Percentiles rank a stretch among this genome's conserved stretches.
Evolutionary conservation across 2,797 vertebrate genomes (phyloP).

Genomic region (Acrossocheilus fasciatus): DNA sequence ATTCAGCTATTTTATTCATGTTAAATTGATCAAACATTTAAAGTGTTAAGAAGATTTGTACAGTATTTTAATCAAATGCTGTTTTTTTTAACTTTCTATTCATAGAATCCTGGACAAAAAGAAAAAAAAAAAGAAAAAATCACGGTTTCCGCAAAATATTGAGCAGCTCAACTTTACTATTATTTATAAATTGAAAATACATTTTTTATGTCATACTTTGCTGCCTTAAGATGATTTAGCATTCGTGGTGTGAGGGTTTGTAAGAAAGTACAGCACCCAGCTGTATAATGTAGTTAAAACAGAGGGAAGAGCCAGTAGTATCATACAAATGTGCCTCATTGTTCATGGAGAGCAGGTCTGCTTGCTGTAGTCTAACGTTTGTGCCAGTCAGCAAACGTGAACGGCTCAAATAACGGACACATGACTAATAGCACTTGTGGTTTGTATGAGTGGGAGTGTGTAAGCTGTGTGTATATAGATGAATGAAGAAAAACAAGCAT

Average conservation of each 20-base stretch:
- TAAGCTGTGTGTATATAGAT: constrained; percentile 8
- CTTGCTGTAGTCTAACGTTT: constrained; percentile 70
- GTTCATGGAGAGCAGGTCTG: constrained; percentile 55
- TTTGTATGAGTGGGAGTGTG: constrained; percentile 38
- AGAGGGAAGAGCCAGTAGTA: constrained; percentile 18
- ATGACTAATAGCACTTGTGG: constrained; percentile 72
- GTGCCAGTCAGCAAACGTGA: constrained; percentile 64
- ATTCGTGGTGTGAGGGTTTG: background rate
- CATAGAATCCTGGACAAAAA: background rate
- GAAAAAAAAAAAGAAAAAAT: background rate
- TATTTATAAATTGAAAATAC: background rate
- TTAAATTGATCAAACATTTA: background rate
- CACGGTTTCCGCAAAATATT: background rate
- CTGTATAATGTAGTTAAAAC: constrained; percentile 37
- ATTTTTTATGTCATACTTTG: constrained; percentile 14
- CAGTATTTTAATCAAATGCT: background rate
- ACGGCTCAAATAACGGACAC: constrained; percentile 68
- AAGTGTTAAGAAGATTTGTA: background rate
- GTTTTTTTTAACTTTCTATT: background rate
- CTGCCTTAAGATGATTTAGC: background rate
- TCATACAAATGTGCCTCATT: constrained; percentile 49
- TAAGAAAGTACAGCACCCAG: constrained; percentile 39
- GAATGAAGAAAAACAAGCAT: constrained; percentile 17
- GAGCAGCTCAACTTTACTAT: background rate
- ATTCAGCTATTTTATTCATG: background rate